Base-by-base conservation (phyloP, 2,888 invertebrate species). In the Drosophila kambysellisi region DNA sequence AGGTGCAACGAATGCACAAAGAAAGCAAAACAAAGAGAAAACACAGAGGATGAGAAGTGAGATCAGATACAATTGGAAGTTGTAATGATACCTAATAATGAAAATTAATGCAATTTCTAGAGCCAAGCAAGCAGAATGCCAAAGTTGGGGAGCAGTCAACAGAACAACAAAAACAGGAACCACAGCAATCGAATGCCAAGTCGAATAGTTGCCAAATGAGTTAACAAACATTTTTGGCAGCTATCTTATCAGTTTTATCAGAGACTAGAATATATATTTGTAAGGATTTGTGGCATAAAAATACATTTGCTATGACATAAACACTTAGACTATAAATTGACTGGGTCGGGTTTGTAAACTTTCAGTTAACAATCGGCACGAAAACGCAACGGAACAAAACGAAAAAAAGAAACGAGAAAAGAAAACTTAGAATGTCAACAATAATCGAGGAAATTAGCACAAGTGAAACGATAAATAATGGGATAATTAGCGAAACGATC, bases 271-370 rank as follows among this genome's bases (percentile, higher is more conserved):
- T 43, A 43, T 57, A 41, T 57, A 41, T 76, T 72, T 48, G 53
- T 76, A 70, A 74, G 82, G 85, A 82, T 80, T 87, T 87, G 79
- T 52, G 57, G 82, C 57, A 82, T 82, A 65, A 84, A 84, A 87
- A 84, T 84, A 84, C 39, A 87, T 84, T 82, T 82, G 67, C 68
- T 56, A 87, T 84, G 84, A 84, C 84, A 87, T 84, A 87, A 84
- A 87, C 84, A 60, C 41, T 57, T 68, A 11, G 74, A 56, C 74
- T 84, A 84, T 84, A 84, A 87, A 84, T 78, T 74, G 70, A 48
- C 46, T 64, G 64, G 78, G 52, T 57, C 20, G 70, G 37, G 68
- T 54, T 35, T 41, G 33, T 54, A 46, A 17, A 54, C 54, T 51
- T 78, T 84, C 80, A 84, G 84, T 84, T 73, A 59, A 64, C 48